Evolutionary conservation across 2,888 invertebrate species (phyloP), one percentile per base, ranked within the genome.

Genomic region (Glyphotaelius pellucidus): DNA sequence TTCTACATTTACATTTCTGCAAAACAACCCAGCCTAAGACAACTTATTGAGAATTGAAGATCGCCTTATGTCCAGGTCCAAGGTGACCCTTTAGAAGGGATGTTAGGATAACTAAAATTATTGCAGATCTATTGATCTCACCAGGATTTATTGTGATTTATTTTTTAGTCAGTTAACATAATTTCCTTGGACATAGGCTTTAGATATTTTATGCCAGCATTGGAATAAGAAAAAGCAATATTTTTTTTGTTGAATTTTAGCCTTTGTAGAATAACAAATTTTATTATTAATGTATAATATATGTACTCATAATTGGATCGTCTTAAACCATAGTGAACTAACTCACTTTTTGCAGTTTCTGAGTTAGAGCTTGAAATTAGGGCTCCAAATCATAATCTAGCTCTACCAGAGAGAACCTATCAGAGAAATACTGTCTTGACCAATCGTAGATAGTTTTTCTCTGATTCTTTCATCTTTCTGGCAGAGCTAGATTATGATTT

Each of bases 11-110:
- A 1, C 19, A 19, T 52, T 52, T 52, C 7, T 52, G 19, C 1
- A 7, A 19, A 52, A 52, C 52, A 52, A 15, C 19, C 19, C 19
- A 52, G 19, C 19, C 52, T 52, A 67, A 25, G 67, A 67, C 7
- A 67, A 67, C 67, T 67, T 67, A 67, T 67, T 67, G 67, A 67
- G 67, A 67, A 67, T n/a, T 67, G 67, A 67, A n/a, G 67, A 67
- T 67, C 25, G 67, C 67, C 67, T 67, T 67, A 67, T 9, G 67
- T 67, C 7, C 67, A 67, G 67, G 67, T 25, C 25, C 67, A 67
- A 19, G 52, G 52, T 52, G 15, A 52, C 52, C 67, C 67, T 67
- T 67, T 67, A 67, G 67, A n/a, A 67, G 67, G 67, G 67, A n/a
- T 67, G 67, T n/a, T 67, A 67, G 1, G 25, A 25, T 67, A 67